These are phyloP conservation scores for Ara ararauna DNA, from an alignment of 2,797 vertebrate species.

Conservation along the genomic window DNA sequence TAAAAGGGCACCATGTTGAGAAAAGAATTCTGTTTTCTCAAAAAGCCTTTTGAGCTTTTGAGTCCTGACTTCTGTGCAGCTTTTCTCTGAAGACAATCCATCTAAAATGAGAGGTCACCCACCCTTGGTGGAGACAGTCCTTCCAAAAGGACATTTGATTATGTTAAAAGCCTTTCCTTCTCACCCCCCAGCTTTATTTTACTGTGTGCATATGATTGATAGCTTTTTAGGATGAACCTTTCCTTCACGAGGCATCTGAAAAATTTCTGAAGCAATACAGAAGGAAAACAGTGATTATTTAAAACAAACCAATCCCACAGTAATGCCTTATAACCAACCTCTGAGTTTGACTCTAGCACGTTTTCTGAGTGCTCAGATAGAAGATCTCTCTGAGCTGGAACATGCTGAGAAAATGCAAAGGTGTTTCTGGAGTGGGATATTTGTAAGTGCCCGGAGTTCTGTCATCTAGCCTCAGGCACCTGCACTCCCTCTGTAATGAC, in stretches of 20 bases:
- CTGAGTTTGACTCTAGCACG: neutral
- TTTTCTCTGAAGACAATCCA: neutral
- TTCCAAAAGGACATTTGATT: neutral
- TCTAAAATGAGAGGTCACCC: neutral
- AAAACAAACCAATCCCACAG: neutral
- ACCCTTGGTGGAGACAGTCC: neutral
- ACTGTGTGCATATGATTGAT: neutral
- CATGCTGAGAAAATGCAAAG: neutral
- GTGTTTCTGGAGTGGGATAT: neutral
- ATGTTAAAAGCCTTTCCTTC: neutral
- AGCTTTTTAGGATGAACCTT: neutral
- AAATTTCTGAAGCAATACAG: neutral
- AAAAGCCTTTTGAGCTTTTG: neutral
- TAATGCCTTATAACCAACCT: accelerated
- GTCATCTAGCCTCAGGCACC: neutral
- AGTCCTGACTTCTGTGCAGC: neutral
- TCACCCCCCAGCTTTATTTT: neutral
- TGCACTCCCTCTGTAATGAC: neutral
- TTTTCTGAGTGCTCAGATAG: neutral
- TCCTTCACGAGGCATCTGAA: neutral
- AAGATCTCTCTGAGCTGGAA: neutral
- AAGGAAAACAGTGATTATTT: neutral
- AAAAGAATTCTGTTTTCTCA: neutral
- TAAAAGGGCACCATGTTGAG: neutral
- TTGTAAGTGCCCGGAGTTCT: neutral